Percentiles rank a stretch among this genome's conserved stretches.
Evolutionary conservation across 2,113 vertebrate genomes (phyloP).

Genomic region (Naja naja): DNA sequence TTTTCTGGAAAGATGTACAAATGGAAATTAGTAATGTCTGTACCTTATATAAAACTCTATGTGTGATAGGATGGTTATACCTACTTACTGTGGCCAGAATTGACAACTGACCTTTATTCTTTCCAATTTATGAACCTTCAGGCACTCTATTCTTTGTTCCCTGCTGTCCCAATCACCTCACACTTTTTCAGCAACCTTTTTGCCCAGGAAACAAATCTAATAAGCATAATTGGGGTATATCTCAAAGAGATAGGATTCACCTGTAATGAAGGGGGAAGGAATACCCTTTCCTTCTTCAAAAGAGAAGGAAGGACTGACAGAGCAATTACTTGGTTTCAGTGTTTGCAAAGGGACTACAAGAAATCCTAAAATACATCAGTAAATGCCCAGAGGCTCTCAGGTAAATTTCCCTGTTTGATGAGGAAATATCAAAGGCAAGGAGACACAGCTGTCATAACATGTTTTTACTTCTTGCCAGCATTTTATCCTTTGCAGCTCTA

Average conservation of each 20-base stretch:
- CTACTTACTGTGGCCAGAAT: background rate
- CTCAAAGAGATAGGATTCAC: background rate
- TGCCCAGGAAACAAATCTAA: background rate
- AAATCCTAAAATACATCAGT: background rate
- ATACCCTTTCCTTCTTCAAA: background rate
- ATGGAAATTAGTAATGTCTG: background rate
- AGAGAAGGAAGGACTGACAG: background rate
- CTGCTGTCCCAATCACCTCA: background rate
- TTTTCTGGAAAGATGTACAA: background rate
- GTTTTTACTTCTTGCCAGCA: background rate
- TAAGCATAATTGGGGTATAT: background rate
- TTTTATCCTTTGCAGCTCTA: background rate
- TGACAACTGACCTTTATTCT: background rate
- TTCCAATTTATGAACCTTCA: background rate
- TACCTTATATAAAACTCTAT: background rate
- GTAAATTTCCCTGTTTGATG: background rate
- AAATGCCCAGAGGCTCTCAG: background rate
- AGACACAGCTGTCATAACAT: background rate
- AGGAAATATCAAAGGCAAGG: background rate
- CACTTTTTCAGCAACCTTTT: background rate
- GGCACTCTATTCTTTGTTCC: background rate
- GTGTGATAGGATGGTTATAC: background rate
- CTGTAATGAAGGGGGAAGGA: background rate
- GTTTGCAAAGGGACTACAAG: background rate
- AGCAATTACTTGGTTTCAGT: constrained; percentile 1